Evolutionary conservation across 2,888 invertebrate genomes (phyloP).

Genomic region (Chloroclysta siterata): DNA sequence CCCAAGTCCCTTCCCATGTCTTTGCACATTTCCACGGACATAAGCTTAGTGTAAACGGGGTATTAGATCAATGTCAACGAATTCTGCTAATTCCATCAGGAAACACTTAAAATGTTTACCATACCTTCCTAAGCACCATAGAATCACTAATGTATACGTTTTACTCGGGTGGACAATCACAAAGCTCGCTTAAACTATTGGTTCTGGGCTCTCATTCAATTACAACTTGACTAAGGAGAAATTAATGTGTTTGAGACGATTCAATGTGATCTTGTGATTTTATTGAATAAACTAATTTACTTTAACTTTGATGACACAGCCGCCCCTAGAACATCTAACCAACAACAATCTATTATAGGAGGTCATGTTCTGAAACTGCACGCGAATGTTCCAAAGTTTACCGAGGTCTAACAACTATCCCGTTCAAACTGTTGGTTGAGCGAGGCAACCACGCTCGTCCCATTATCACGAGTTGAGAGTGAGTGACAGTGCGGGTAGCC

Average conservation of each 20-base stretch:
- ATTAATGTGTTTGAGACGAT: not conserved
- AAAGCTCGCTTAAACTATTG: not conserved
- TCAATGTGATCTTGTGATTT: not conserved
- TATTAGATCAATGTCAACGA: no score
- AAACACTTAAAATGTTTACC: no score
- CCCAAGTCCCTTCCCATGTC: no score
- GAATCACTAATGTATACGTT: not conserved
- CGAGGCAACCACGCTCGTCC: constrained; percentile 15
- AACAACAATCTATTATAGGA: constrained; percentile 7
- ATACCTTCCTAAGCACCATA: no score
- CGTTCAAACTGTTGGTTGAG: constrained; percentile 22
- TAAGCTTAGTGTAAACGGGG: no score
- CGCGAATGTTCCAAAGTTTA: constrained; percentile 21
- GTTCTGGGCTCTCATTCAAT: not conserved
- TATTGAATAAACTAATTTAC: constrained; percentile 2
- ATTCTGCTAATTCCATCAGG: no score
- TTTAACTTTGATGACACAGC: not conserved
- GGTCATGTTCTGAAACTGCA: constrained; percentile 19
- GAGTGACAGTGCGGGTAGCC: constrained; percentile 51
- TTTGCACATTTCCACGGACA: no score
- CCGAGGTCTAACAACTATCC: constrained; percentile 15
- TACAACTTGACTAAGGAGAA: constrained; percentile 1
- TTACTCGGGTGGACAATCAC: not conserved
- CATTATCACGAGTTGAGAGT: constrained; percentile 43
- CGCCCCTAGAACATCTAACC: constrained; percentile 5